Conservation (phyloP, 2,888 invertebrate genomes). For the Trissoscelio sp. region DNA sequence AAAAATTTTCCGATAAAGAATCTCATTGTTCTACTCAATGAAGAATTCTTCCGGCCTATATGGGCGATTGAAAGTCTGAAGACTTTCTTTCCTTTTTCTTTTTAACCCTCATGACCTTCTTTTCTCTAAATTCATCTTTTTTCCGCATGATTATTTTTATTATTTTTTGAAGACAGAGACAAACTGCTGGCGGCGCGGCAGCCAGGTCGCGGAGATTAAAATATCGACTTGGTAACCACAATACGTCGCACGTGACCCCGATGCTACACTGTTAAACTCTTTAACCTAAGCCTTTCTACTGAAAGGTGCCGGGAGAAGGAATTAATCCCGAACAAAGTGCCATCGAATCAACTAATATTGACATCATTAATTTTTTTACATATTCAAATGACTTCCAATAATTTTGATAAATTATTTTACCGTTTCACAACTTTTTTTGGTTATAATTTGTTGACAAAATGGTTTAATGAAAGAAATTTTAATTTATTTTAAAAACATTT, state of each 20-base stretch:
- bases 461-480: too few relatives aligned
- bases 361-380: constrained; percentile 12
- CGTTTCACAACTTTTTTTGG: too few relatives aligned
- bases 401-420: too few relatives aligned
- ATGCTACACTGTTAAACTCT: constrained; percentile 73
- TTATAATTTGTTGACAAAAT: too few relatives aligned
- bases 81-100: constrained; percentile 18
- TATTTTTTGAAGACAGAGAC: constrained; percentile 68
- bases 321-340: constrained; percentile 22
- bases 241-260: constrained; percentile 75
- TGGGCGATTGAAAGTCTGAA: constrained; percentile 37
- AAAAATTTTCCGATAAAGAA: constrained; percentile 32
- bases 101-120: constrained; percentile 34
- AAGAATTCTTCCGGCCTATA: constrained; percentile 24
- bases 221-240: constrained; percentile 79
- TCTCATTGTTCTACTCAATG: constrained; percentile 40
- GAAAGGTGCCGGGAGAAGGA: constrained; percentile 28
- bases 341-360: constrained; percentile 18
- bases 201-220: constrained; percentile 80
- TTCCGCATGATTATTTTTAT: constrained; percentile 61
- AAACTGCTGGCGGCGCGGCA: constrained; percentile 72
- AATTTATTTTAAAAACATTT: too few relatives aligned
- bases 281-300: constrained; percentile 63
- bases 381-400: too few relatives aligned
- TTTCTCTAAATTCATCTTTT: constrained; percentile 31